phyloP scores from a whole-genome alignment of 2,113 vertebrate species.

The Zosterops pallidus region DNA sequence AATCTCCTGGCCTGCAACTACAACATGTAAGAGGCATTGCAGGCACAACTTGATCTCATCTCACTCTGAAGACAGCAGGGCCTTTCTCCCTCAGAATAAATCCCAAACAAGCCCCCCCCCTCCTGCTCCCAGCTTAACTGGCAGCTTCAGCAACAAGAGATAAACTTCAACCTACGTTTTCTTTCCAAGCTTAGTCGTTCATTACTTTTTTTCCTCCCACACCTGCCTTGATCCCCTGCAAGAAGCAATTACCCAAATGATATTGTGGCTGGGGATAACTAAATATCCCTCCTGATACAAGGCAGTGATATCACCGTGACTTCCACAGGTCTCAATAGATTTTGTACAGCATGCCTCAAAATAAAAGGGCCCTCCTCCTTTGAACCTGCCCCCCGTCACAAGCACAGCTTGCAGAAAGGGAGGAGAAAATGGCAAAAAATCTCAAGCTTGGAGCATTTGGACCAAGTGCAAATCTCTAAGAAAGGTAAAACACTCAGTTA shows the following conservation, averaged over 20 bases:
- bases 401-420: not conserved
- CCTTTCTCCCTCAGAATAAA: conserved; percentile 46
- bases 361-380: not conserved
- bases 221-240: conserved; percentile 4
- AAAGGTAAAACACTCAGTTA: not conserved
- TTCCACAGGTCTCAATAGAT: not conserved
- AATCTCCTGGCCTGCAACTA: conserved; percentile 15
- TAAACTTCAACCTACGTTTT: conserved; percentile 23
- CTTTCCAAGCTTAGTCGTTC: conserved; percentile 18
- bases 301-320: not conserved
- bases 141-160: conserved; percentile 30
- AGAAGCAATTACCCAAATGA: conserved; percentile 45
- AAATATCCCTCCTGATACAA: conserved; percentile 16
- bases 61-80: conserved; percentile 56
- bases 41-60: conserved; percentile 49
- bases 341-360: not conserved
- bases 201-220: not conserved
- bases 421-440: not conserved
- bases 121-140: conserved; percentile 10
- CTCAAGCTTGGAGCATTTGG: not conserved
- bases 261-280: not conserved
- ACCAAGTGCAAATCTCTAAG: not conserved
- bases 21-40: conserved; percentile 23
- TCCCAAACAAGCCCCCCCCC: conserved; percentile 10
- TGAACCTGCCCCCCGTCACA: not conserved